Conservation (phyloP, 2,113 vertebrate genomes). For the Litocranius walleri region DNA sequence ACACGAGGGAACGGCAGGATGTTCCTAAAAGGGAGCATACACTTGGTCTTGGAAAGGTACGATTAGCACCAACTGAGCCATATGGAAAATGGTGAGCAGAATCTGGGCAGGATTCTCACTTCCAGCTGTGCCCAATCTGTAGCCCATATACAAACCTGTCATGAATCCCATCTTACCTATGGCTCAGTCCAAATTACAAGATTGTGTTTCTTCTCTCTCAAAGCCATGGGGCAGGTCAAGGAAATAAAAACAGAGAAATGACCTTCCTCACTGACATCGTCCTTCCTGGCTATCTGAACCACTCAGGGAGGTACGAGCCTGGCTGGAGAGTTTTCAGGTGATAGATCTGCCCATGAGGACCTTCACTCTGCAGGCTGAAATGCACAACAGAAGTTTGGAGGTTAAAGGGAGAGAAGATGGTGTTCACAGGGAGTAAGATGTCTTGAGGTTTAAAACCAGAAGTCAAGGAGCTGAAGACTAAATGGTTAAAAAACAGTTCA, state of each 20-base stretch:
- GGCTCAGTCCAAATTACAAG: constrained; percentile 27
- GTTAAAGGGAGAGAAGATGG: not conserved
- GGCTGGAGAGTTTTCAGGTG: not conserved
- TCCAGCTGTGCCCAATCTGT: constrained; percentile 71
- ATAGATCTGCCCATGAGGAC: not conserved
- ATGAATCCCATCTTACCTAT: not conserved
- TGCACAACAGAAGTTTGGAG: not conserved
- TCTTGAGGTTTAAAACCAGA: not conserved
- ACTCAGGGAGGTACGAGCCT: not conserved
- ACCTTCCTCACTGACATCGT: not conserved
- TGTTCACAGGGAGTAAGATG: not conserved
- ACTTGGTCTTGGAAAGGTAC: constrained; percentile 30
- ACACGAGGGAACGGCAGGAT: not conserved
- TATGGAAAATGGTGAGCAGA: constrained; percentile 49
- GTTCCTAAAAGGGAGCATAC: not conserved
- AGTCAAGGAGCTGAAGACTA: not conserved
- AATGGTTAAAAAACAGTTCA: constrained; percentile 53
- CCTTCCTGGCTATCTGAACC: not conserved
- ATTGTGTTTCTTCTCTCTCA: constrained; percentile 12
- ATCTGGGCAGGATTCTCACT: constrained; percentile 44
- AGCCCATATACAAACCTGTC: constrained; percentile 44
- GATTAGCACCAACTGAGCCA: constrained; percentile 39
- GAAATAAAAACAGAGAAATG: not conserved
- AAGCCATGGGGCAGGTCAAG: not conserved
- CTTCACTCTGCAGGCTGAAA: not conserved